Conservation (phyloP, 2,888 invertebrate species). For the Synanthedon formicaeformis region DNA sequence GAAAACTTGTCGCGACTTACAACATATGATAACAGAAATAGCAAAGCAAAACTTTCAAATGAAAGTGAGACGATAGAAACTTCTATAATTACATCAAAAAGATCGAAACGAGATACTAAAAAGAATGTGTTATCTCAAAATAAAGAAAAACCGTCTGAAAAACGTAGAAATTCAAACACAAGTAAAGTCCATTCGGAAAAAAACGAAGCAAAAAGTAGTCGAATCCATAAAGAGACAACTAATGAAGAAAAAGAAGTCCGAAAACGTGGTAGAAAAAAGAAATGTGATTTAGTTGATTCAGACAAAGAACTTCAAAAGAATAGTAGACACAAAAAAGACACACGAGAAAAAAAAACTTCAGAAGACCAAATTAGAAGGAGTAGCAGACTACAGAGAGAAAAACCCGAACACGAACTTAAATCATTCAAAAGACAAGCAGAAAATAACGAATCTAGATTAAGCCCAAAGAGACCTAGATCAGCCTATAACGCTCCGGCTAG, state of each 20-base stretch:
- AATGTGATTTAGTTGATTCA: background rate
- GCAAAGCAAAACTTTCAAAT: slow-evolving; percentile 2
- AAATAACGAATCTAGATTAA: slow-evolving; percentile 20
- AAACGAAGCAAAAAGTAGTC: background rate
- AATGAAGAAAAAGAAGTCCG: slow-evolving; percentile 1
- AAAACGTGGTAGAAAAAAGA: slow-evolving; percentile 4
- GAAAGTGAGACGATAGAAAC: background rate
- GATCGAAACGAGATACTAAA: too few species aligned
- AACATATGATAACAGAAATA: slow-evolving; percentile 15
- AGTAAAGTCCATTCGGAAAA: too few species aligned
- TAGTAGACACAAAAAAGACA: background rate
- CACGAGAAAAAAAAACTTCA: background rate
- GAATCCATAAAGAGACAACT: background rate
- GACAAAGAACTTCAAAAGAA: background rate
- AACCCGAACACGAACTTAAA: slow-evolving; percentile 11
- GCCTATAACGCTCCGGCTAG: slow-evolving; percentile 15
- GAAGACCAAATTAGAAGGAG: slow-evolving; percentile 31
- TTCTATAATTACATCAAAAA: too few species aligned
- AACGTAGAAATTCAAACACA: too few species aligned
- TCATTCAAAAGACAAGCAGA: slow-evolving; percentile 24
- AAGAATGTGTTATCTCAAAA: too few species aligned
- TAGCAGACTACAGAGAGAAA: slow-evolving; percentile 24
- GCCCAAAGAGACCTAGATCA: slow-evolving; percentile 27
- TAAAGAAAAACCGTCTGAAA: too few species aligned
- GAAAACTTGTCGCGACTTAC: slow-evolving; percentile 41